phyloP scores from a whole-genome alignment of 2,888 invertebrate species.

The Lochmaea crataegi region DNA sequence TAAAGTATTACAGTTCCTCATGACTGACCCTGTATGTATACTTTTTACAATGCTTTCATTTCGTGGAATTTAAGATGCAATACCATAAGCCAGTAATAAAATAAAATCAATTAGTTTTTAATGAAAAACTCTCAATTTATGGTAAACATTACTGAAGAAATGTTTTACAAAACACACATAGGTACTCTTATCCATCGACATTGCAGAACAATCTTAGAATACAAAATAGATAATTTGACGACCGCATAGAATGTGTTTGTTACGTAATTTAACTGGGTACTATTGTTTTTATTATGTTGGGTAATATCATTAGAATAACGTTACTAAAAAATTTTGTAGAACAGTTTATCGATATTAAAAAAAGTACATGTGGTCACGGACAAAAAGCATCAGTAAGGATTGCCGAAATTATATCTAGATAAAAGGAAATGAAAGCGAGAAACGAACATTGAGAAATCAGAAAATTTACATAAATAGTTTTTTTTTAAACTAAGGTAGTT shows the following conservation, averaged over 20 bases:
- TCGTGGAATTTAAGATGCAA: not conserved
- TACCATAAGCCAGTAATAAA: not conserved
- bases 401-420: not conserved
- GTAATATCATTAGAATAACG: slow-evolving; percentile 19
- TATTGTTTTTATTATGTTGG: slow-evolving; percentile 18
- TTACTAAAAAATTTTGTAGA: slow-evolving; percentile 12
- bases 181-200: not conserved
- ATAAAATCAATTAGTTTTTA: not conserved
- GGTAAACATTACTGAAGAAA: not conserved
- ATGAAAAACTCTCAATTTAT: not conserved
- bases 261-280: slow-evolving; percentile 16
- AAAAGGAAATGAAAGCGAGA: not conserved
- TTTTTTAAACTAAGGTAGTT: too few species aligned
- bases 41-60: not conserved
- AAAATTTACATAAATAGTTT: not conserved
- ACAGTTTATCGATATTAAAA: slow-evolving; percentile 14
- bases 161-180: not conserved
- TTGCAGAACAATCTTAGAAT: slow-evolving; percentile 12
- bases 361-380: slow-evolving; percentile 10
- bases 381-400: not conserved
- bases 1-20: too few species aligned
- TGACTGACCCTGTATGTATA: not conserved
- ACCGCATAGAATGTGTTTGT: slow-evolving; percentile 1
- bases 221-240: slow-evolving; percentile 3
- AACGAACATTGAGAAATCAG: not conserved